These are phyloP conservation scores for Dichetophora obliterata DNA, from an alignment of 2,888 invertebrate genomes.

Conservation along the genomic window DNA sequence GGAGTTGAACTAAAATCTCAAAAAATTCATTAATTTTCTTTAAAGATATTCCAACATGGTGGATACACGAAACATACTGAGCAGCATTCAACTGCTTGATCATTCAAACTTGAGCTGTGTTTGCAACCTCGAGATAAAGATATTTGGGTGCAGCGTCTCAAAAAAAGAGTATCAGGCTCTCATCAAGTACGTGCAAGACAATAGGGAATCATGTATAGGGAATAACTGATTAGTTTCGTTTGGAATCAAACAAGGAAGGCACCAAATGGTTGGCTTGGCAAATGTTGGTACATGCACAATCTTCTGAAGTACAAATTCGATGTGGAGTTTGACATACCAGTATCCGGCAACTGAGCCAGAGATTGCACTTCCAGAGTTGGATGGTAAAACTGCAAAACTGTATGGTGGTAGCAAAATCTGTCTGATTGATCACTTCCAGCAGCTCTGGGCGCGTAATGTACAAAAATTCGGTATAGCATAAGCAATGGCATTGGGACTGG, in stretches of 20 bases:
- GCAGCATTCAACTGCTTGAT: slow-evolving; percentile 92
- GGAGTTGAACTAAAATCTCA: too few relatives aligned
- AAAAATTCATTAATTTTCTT: background rate
- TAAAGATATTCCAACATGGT: slow-evolving; percentile 84
- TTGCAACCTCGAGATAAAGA: slow-evolving; percentile 98
- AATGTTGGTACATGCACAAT: slow-evolving; percentile 98
- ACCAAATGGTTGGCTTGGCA: slow-evolving; percentile 99
- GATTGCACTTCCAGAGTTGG: slow-evolving; percentile 94
- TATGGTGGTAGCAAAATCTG: slow-evolving; percentile 99
- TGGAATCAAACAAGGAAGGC: slow-evolving; percentile 98
- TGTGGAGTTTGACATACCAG: slow-evolving; percentile 96
- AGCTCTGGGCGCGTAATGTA: slow-evolving; percentile 97
- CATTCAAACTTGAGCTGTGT: slow-evolving; percentile 96
- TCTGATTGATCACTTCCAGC: slow-evolving; percentile 98
- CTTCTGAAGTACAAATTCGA: slow-evolving; percentile 97
- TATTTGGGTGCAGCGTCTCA: slow-evolving; percentile 92
- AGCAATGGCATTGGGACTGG: slow-evolving; percentile 97
- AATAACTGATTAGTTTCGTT: slow-evolving; percentile 98
- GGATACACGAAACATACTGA: slow-evolving; percentile 92
- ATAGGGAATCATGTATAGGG: slow-evolving; percentile 93
- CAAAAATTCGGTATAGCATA: slow-evolving; percentile 99
- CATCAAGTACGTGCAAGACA: slow-evolving; percentile 95
- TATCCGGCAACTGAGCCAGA: slow-evolving; percentile 98
- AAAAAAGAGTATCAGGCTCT: slow-evolving; percentile 97
- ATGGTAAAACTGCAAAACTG: slow-evolving; percentile 97